Evolutionary conservation across 2,888 invertebrate species (phyloP).

Genomic region (Andrena haemorrhoa): DNA sequence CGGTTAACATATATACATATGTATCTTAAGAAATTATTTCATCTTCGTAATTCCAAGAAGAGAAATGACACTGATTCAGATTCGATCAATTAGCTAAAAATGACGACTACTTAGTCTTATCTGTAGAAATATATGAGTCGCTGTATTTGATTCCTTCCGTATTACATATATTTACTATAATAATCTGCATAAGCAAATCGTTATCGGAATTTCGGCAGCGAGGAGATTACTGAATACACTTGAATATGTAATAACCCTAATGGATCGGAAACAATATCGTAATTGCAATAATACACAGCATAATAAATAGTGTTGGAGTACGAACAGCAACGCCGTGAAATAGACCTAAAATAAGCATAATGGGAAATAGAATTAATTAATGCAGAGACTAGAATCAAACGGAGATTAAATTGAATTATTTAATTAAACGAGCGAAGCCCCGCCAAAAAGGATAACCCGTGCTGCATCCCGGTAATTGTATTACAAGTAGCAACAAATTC

Average conservation of each 20-base stretch:
- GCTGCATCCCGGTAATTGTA: slow-evolving; percentile 1
- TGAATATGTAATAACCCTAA: not conserved
- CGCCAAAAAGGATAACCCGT: not conserved
- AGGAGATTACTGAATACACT: not conserved
- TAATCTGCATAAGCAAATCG: not conserved
- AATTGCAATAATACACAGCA: slow-evolving; percentile 20
- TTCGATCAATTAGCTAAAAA: not conserved
- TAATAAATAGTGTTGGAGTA: slow-evolving; percentile 18
- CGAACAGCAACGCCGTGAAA: not conserved
- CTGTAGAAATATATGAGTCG: not conserved
- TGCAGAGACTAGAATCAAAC: not conserved
- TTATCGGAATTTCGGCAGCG: not conserved
- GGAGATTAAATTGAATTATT: not conserved
- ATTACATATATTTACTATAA: not conserved
- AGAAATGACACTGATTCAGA: not conserved
- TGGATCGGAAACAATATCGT: not conserved
- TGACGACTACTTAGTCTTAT: not conserved
- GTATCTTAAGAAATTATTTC: not conserved
- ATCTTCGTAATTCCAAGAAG: not conserved
- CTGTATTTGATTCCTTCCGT: too few species aligned
- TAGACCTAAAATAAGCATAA: not conserved
- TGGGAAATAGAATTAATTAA: slow-evolving; percentile 5
- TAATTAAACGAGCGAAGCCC: slow-evolving; percentile 1
- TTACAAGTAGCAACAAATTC: slow-evolving; percentile 5
- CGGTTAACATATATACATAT: too few species aligned